A percentile compares a stretch with the other conserved stretches of the same genome.
Evolutionary conservation across 37 sponge, comb jelly and placozoan species (phyloP).

Genomic region (Ephydatia muelleri): DNA sequence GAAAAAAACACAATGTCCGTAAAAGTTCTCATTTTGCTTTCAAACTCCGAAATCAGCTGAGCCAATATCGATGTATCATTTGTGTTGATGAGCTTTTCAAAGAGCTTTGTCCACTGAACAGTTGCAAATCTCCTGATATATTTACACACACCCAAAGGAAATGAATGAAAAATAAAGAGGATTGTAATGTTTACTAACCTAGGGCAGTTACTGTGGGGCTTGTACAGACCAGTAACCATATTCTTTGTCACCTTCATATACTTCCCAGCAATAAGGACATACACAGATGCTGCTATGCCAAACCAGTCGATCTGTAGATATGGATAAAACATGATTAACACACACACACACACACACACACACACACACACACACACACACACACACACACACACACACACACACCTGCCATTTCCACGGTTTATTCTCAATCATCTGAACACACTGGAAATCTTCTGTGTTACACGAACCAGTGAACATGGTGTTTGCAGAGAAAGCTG

Average conservation of each 20-base stretch:
- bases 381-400: neutral
- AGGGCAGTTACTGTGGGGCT: neutral
- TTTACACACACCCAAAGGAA: too few species aligned
- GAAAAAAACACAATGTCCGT: neutral
- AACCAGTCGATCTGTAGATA: conserved; percentile 36
- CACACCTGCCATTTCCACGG: conserved; percentile 54
- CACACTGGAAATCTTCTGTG: conserved; percentile 37
- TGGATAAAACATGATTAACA: neutral
- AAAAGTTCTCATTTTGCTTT: neutral
- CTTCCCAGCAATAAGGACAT: conserved; percentile 24
- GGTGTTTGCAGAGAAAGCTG: conserved; percentile 23
- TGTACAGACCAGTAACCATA: conserved; percentile 6
- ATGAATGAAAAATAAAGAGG: too few species aligned
- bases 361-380: neutral
- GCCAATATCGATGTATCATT: neutral
- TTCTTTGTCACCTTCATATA: conserved; percentile 32
- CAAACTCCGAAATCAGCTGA: neutral
- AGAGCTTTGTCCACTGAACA: neutral
- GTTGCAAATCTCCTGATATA: neutral
- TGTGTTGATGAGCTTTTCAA: neutral
- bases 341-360: neutral
- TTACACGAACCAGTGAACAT: conserved; percentile 28
- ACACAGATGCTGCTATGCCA: conserved; percentile 29
- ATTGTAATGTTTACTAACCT: neutral
- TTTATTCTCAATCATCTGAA: conserved; percentile 24